Evolutionary conservation across 2,113 vertebrate genomes (phyloP), one percentile per base, ranked within the genome.

Genomic region (Oreochromis tanganicae): DNA sequence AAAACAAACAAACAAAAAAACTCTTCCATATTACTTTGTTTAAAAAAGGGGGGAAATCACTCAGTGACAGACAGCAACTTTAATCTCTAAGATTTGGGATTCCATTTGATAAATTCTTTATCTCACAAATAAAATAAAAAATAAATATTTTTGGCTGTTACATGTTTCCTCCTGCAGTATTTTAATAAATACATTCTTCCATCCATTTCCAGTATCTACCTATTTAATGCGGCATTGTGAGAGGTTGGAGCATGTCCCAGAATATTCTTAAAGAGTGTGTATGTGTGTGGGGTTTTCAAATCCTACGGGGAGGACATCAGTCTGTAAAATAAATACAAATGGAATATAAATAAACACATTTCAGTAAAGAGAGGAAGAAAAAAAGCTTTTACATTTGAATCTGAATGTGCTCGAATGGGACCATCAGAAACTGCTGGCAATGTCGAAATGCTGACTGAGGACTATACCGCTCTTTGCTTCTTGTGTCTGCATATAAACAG

Each of bases 401-500:
- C 14, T 73, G 13, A 66, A 81, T 59, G 43, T 56, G 50, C n/a
- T 24, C 9, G 4, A 88, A 81, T 61, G 54, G 13, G 3, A 38
- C 8, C 9, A 9, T 73, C 36, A 66, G 19, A 83, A 87, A 68
- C 80, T 57, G 21, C 17, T 19, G 9, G 5, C 50, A 73, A 13
- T n/a, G 61, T 36, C 3, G 2, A 82, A 86, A 85, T 27, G 41
- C 78, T 81, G 86, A 91, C 16, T 57, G 32, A 81, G 24, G 17
- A 29, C 27, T 17, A 63, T 68, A 32, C 17, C 34, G 4, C 48
- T 82, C n/a, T 79, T 85, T 83, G 17, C 3, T 55, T 19, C 80
- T 59, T 48, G 81, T 81, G 57, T 88, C 57, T 71, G 46, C 19
- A 36, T 71, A 27, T 75, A 52, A 89, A 87, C 75, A 61, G 36